Evolutionary conservation across 1,140 invertebrate species (phyloP).

Genomic region (Ectropis grisescens): DNA sequence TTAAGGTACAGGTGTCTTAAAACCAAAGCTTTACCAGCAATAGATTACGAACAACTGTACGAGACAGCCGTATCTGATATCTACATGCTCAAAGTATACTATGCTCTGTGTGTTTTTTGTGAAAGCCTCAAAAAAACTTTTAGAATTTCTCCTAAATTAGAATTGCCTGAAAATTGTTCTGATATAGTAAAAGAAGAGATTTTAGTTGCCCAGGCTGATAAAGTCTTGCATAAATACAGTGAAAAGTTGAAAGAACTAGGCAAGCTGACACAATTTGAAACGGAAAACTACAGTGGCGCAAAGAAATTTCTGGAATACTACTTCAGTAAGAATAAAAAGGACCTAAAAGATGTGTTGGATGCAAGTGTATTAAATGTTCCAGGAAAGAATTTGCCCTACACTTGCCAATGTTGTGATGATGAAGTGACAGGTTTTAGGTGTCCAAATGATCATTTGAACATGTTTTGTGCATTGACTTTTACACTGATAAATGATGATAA

Average conservation of each 20-base stretch:
- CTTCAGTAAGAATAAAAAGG: conserved; percentile 25
- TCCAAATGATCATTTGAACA: conserved; percentile 32
- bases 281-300: conserved; percentile 23
- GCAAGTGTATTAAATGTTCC: no score
- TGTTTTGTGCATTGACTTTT: conserved; percentile 43
- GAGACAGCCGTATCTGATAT: conserved; percentile 15
- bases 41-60: conserved; percentile 30
- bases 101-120: conserved; percentile 27
- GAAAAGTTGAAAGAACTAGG: conserved; percentile 13
- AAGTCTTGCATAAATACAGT: conserved; percentile 19
- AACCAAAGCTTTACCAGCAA: conserved; percentile 28
- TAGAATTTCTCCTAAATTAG: conserved; percentile 11
- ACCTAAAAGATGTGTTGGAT: conserved; percentile 15
- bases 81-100: conserved; percentile 44
- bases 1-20: conserved; percentile 37
- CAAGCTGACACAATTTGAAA: conserved; percentile 15
- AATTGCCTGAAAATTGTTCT: conserved; percentile 28
- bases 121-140: conserved; percentile 21
- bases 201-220: conserved; percentile 24
- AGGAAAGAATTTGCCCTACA: no score
- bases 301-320: conserved; percentile 37
- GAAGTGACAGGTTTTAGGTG: conserved; percentile 34
- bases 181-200: conserved; percentile 33
- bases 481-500: conserved; percentile 33
- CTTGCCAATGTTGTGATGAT: conserved; percentile 43